phyloP scores from a whole-genome alignment of 2,888 invertebrate species.

The Phengaris alcon region DNA sequence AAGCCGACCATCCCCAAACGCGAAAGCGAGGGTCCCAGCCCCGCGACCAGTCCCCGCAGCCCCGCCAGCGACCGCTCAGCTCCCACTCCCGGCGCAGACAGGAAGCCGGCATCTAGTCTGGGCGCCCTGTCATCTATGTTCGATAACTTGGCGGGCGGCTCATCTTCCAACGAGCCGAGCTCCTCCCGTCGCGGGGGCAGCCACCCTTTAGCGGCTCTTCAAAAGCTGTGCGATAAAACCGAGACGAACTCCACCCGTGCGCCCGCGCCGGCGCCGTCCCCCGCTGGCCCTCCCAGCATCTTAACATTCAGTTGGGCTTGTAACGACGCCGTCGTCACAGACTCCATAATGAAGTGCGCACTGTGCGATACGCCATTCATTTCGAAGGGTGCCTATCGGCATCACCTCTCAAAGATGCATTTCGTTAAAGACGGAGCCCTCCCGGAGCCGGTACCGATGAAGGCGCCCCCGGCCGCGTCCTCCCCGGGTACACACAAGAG shows the following conservation, averaged over 20 bases:
- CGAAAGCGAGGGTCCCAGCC: constrained; percentile 77
- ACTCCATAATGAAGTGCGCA: constrained; percentile 95
- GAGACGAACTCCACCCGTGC: constrained; percentile 85
- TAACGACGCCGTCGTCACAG: constrained; percentile 93
- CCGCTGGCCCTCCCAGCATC: constrained; percentile 88
- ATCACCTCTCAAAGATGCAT: constrained; percentile 97
- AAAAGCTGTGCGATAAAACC: constrained; percentile 97
- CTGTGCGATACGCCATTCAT: constrained; percentile 97
- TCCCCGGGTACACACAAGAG: constrained; percentile 70
- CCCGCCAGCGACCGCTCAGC: constrained; percentile 89
- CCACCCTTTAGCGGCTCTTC: constrained; percentile 95
- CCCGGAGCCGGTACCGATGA: constrained; percentile 85
- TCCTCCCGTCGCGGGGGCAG: constrained; percentile 85
- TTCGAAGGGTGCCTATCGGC: constrained; percentile 97
- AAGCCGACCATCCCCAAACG: constrained; percentile 70
- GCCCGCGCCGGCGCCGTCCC: constrained; percentile 74
- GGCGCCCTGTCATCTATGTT: constrained; percentile 95
- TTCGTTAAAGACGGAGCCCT: constrained; percentile 95
- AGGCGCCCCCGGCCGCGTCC: constrained; percentile 70
- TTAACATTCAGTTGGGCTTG: constrained; percentile 96
- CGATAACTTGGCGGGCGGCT: constrained; percentile 86
- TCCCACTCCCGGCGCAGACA: constrained; percentile 83
- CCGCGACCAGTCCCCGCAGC: constrained; percentile 83
- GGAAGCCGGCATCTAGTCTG: constrained; percentile 83
- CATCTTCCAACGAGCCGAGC: constrained; percentile 67